These are phyloP conservation scores for Abramis brama DNA, from an alignment of 2,113 vertebrate genomes.

Conservation along the genomic window DNA sequence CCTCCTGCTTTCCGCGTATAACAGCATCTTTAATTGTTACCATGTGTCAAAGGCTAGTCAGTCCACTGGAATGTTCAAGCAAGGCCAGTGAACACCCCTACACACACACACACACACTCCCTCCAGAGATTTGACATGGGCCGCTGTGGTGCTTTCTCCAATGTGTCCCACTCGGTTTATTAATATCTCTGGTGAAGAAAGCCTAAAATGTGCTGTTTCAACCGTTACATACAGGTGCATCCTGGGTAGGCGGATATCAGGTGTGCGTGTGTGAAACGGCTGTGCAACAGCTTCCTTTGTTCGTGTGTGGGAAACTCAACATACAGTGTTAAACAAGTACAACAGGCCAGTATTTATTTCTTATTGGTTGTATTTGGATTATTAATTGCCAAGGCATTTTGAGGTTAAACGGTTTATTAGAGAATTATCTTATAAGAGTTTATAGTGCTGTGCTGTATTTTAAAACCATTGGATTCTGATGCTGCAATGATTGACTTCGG, in stretches of 20 bases:
- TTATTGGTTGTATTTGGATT: background rate
- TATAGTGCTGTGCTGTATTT: background rate
- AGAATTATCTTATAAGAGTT: background rate
- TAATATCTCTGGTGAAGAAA: background rate
- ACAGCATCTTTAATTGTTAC: constrained; percentile 72
- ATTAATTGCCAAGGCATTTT: background rate
- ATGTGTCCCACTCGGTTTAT: constrained; percentile 1
- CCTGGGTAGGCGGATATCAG: constrained; percentile 25
- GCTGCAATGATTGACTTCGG: background rate
- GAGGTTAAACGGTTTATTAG: background rate
- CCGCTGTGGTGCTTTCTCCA: constrained; percentile 11
- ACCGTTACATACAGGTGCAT: constrained; percentile 29
- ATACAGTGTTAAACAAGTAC: background rate
- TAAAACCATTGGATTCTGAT: too few relatives aligned
- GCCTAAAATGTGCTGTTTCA: background rate
- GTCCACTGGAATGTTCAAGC: constrained; percentile 64
- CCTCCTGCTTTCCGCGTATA: constrained; percentile 47
- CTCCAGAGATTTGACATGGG: constrained; percentile 40
- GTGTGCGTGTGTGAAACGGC: background rate
- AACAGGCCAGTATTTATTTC: background rate
- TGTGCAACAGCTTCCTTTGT: constrained; percentile 22
- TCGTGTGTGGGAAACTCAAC: background rate
- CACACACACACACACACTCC: constrained; percentile 43
- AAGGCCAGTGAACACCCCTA: constrained; percentile 57
- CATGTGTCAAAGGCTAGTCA: constrained; percentile 74